Evolutionary conservation across 92 coral and sea anemone genomes (phyloP).

Genomic region (Nematostella vectensis): DNA sequence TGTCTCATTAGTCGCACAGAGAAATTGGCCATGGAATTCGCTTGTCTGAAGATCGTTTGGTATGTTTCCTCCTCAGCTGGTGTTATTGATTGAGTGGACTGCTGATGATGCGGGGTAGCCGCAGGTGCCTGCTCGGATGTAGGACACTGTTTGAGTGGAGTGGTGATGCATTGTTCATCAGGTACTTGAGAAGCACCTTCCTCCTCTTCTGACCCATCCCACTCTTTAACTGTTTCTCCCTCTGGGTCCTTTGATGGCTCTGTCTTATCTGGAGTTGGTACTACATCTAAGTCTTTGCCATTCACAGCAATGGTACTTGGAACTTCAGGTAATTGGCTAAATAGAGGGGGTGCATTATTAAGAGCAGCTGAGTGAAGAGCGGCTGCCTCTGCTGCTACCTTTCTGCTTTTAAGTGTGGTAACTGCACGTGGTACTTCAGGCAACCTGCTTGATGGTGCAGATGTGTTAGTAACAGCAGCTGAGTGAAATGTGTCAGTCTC

Average conservation of each 20-base stretch:
- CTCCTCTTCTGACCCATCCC: neutral
- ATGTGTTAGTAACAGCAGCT: neutral
- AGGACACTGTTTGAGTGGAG: neutral
- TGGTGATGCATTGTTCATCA: neutral
- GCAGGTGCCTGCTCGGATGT: too few relatives aligned
- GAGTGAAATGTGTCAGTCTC: neutral
- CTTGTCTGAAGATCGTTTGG: neutral
- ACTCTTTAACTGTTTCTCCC: neutral
- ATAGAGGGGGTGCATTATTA: neutral
- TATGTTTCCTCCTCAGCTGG: neutral
- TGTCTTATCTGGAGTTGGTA: neutral
- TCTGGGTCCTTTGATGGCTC: neutral
- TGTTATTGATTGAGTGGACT: neutral
- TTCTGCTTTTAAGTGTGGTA: neutral
- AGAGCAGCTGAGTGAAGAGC: neutral
- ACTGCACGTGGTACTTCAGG: neutral
- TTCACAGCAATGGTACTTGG: neutral
- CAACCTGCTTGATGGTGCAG: neutral
- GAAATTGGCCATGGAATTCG: neutral
- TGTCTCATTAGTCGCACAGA: neutral
- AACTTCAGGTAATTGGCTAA: too few relatives aligned
- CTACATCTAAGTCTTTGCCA: neutral
- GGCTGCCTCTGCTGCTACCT: neutral
- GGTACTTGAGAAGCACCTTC: neutral
- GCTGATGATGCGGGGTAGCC: neutral